Conservation (phyloP, 2,888 invertebrate species). For the Erynnis tages region DNA sequence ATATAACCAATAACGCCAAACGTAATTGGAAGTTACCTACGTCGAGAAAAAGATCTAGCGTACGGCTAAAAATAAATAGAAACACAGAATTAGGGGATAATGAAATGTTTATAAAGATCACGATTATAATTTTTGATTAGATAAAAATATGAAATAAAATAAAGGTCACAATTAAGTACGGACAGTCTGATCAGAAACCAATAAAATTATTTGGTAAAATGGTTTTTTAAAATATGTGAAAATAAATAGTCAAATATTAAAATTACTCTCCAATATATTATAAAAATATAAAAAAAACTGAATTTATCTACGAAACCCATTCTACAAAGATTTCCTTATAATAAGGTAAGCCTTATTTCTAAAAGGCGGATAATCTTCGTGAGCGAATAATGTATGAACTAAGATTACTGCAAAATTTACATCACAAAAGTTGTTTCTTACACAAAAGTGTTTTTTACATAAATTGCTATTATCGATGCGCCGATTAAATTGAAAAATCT, state of each 20-base stretch:
- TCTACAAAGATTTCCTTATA: slow-evolving; percentile 40
- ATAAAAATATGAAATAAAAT: not conserved
- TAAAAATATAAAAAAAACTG: slow-evolving; percentile 34
- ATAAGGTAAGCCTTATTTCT: slow-evolving; percentile 60
- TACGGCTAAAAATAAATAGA: slow-evolving; percentile 9
- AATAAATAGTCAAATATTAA: slow-evolving; percentile 8
- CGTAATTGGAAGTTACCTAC: slow-evolving; percentile 3
- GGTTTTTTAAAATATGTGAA: slow-evolving; percentile 12
- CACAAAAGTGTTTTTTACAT: slow-evolving; percentile 25
- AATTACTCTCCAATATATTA: slow-evolving; percentile 13
- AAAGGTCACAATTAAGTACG: slow-evolving; percentile 1
- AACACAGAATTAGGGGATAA: not conserved
- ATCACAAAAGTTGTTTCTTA: slow-evolving; percentile 12
- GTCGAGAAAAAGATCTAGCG: slow-evolving; percentile 18
- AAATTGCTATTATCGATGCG: slow-evolving; percentile 11
- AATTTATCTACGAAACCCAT: slow-evolving; percentile 36
- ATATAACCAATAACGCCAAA: slow-evolving; percentile 11
- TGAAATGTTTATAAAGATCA: not conserved
- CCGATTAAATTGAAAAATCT: slow-evolving; percentile 22
- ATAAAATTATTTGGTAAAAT: no score
- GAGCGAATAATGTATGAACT: slow-evolving; percentile 51
- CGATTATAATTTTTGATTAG: slow-evolving; percentile 6
- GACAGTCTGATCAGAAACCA: slow-evolving; percentile 24
- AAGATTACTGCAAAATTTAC: slow-evolving; percentile 22
- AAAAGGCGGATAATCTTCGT: slow-evolving; percentile 72